Conservation (phyloP, 1,140 invertebrate genomes). For the silkworm (Bombyx mori) region ASM3026992v2 NC_085118.1:7128501-7129000, state of each 20-base stretch:
- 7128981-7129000: conserved; percentile 79
- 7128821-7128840: too few relatives aligned
- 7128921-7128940: conserved; percentile 88
- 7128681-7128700: conserved; percentile 70
- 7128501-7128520: conserved; percentile 67
- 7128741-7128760: conserved; percentile 72
- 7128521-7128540: conserved; percentile 66
- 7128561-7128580: conserved; percentile 59
- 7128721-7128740: conserved; percentile 68
- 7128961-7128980: conserved; percentile 92
- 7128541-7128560: conserved; percentile 50
- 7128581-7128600: conserved; percentile 59
- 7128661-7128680: conserved; percentile 64
- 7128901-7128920: conserved; percentile 71
- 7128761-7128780: conserved; percentile 68
- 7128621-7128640: conserved; percentile 58
- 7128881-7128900: background rate
- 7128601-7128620: conserved; percentile 61
- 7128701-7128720: conserved; percentile 68
- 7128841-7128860: too few relatives aligned
- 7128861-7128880: too few relatives aligned
- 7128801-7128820: background rate
- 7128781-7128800: conserved; percentile 44
- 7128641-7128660: conserved; percentile 58
- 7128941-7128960: conserved; percentile 92